A percentile compares a stretch with the other conserved stretches of the same genome.
These are phyloP conservation scores for Polypterus senegalus DNA, from an alignment of 2,113 vertebrate genomes.

Conservation along the genomic window DNA sequence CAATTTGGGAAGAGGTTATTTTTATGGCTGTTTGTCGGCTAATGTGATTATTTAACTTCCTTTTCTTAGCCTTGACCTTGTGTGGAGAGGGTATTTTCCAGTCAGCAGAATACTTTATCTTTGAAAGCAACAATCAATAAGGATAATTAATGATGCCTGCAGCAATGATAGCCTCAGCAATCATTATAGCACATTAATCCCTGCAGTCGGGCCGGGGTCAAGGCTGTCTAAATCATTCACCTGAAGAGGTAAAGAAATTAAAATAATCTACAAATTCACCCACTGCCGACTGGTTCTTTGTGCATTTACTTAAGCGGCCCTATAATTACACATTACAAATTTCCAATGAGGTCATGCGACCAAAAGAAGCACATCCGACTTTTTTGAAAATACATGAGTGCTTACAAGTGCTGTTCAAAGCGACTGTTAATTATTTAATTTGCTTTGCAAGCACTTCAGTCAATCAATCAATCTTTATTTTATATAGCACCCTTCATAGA, in stretches of 20 bases:
- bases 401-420: no score
- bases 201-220: conserved; percentile 93
- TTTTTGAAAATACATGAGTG: no score
- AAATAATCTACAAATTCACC: conserved; percentile 89
- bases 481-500: no score
- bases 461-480: no score
- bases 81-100: conserved; percentile 89
- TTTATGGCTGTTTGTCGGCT: conserved; percentile 69
- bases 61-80: conserved; percentile 95
- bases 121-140: conserved; percentile 99
- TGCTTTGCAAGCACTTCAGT: no score
- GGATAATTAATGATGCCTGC: conserved; percentile 99
- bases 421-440: no score
- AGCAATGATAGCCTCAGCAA: conserved; percentile 98
- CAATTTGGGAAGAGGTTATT: conserved; percentile 53
- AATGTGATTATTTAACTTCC: conserved; percentile 76
- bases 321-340: conserved; percentile 51
- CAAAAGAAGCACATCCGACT: no score
- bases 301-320: conserved; percentile 37
- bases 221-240: conserved; percentile 92
- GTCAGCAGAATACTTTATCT: conserved; percentile 99
- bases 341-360: no score
- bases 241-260: conserved; percentile 87
- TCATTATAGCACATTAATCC: conserved; percentile 98
- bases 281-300: conserved; percentile 51